These are phyloP conservation scores for Daubentonia madagascariensis DNA, from an alignment of 2,113 vertebrate genomes.

Conservation along the genomic window DNA sequence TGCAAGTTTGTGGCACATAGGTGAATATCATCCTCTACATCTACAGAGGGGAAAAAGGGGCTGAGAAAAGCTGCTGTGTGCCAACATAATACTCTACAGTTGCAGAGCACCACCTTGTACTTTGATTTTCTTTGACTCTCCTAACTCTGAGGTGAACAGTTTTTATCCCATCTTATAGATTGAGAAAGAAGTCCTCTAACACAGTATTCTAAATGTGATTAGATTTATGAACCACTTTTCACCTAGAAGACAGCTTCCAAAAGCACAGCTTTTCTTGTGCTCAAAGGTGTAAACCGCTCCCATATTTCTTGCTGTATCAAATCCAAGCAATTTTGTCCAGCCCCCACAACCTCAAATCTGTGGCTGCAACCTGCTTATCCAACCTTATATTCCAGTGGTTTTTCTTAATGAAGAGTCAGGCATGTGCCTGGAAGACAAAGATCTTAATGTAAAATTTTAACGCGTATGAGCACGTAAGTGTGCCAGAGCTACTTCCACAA, in stretches of 20 bases:
- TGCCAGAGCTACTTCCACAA: neutral
- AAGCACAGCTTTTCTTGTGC: neutral
- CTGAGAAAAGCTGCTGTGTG: neutral
- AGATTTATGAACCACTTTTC: neutral
- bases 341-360: neutral
- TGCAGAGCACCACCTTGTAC: neutral
- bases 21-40: neutral
- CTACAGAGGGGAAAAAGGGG: neutral
- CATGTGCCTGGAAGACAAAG: neutral
- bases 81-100: neutral
- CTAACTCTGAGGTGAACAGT: neutral
- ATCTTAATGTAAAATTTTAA: neutral
- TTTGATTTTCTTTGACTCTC: neutral
- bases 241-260: neutral
- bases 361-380: neutral
- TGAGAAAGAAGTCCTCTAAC: neutral
- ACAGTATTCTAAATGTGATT: neutral
- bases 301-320: neutral
- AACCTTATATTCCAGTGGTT: neutral
- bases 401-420: neutral
- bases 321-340: neutral
- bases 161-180: neutral
- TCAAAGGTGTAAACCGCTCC: neutral
- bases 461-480: neutral
- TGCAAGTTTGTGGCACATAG: neutral